Evolutionary conservation across 2,888 invertebrate genomes (phyloP).

Genomic region (Thelaira solivaga): DNA sequence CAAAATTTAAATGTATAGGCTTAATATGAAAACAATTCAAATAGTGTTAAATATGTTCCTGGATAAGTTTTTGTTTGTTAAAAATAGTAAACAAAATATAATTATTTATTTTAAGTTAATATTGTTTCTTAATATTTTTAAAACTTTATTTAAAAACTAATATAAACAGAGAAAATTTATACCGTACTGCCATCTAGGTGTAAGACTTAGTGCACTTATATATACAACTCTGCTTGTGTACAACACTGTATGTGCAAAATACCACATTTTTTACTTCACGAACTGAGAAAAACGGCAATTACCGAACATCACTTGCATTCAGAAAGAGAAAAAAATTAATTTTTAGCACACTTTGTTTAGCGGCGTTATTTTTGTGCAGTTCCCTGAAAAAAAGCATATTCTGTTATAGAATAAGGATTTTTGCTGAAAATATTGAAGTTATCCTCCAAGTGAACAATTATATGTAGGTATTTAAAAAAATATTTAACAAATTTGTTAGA

Average conservation of each 20-base stretch:
- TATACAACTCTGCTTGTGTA: not conserved
- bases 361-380: slow-evolving; percentile 55
- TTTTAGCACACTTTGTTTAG: slow-evolving; percentile 31
- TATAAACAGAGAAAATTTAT: too few species aligned
- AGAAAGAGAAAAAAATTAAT: slow-evolving; percentile 1
- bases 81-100: too few species aligned
- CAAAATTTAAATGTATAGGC: too few species aligned
- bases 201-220: not conserved
- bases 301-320: slow-evolving; percentile 44
- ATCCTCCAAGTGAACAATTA: slow-evolving; percentile 1
- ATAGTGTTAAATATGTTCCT: too few species aligned
- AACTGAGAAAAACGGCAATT: slow-evolving; percentile 51
- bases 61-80: too few species aligned
- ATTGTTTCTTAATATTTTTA: too few species aligned
- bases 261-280: slow-evolving; percentile 51
- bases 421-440: slow-evolving; percentile 7
- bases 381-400: slow-evolving; percentile 41
- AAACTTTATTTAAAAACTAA: too few species aligned
- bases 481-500: too few species aligned
- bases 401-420: slow-evolving; percentile 22
- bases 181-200: not conserved
- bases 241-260: slow-evolving; percentile 1
- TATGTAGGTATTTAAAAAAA: slow-evolving; percentile 34
- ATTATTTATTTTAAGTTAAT: too few species aligned
- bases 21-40: too few species aligned